A percentile compares a stretch with the other conserved stretches of the same genome.
These are phyloP conservation scores for Onchidella celtica DNA, from an alignment of 2,888 invertebrate genomes.

Conservation along the genomic window DNA sequence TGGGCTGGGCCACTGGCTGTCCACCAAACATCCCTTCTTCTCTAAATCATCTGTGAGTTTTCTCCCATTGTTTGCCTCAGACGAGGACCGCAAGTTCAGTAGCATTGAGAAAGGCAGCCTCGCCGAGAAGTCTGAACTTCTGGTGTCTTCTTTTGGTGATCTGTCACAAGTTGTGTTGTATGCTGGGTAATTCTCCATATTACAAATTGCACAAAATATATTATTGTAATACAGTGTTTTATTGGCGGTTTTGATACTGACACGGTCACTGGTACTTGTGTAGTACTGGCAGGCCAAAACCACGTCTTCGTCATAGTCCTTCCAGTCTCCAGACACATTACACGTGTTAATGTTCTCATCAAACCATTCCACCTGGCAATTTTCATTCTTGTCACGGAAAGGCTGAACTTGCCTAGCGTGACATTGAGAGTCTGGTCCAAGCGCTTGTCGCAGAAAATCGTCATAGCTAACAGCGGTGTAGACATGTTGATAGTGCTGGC, in stretches of 20 bases:
- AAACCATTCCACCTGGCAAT: background rate
- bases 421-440: background rate
- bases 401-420: background rate
- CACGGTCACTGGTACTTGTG: background rate
- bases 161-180: background rate
- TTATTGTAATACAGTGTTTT: background rate
- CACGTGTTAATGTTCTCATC: background rate
- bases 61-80: background rate
- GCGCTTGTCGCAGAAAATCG: conserved; percentile 20
- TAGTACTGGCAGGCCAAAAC: background rate
- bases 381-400: background rate
- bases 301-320: background rate
- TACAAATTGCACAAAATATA: conserved; percentile 36
- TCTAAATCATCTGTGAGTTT: background rate
- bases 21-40: background rate
- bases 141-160: background rate
- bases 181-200: background rate
- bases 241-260: no score
- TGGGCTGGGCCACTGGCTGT: conserved; percentile 9
- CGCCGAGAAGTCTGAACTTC: no score
- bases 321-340: conserved; percentile 11
- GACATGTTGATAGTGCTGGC: conserved; percentile 26
- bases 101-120: background rate
- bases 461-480: conserved; percentile 23
- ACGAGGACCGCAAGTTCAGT: background rate